These are phyloP conservation scores for Aporophyla lueneburgensis DNA, from an alignment of 2,888 invertebrate genomes.

Conservation along the genomic window DNA sequence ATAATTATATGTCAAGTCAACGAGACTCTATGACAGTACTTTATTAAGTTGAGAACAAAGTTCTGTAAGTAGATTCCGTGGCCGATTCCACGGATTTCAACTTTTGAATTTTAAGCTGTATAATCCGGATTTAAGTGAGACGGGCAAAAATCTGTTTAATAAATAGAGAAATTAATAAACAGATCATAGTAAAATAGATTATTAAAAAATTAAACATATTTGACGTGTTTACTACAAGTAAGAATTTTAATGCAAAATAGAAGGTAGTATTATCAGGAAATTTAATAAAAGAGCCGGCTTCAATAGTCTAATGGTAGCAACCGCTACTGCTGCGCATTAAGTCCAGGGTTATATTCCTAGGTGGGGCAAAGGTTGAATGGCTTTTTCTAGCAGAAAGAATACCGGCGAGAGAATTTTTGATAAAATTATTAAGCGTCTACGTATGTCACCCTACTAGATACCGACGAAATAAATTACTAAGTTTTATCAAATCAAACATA, in stretches of 20 bases:
- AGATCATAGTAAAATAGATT: not conserved
- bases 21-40: constrained; percentile 44
- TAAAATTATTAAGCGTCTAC: too few species aligned
- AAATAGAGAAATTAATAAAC: constrained; percentile 5
- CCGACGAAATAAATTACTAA: too few species aligned
- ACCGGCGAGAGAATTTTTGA: too few species aligned
- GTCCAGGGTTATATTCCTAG: too few species aligned
- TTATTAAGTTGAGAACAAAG: constrained; percentile 47
- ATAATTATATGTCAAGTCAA: constrained; percentile 55
- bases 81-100: constrained; percentile 46
- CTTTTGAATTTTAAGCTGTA: constrained; percentile 41
- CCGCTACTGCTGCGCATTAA: too few species aligned
- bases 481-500: too few species aligned
- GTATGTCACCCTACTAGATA: too few species aligned
- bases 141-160: constrained; percentile 21
- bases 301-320: too few species aligned
- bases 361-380: too few species aligned
- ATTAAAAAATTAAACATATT: too few species aligned
- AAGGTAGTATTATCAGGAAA: not conserved
- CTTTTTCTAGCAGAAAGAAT: too few species aligned
- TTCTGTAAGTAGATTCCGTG: constrained; percentile 51
- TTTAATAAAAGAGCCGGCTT: not conserved
- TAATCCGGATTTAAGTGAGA: constrained; percentile 27
- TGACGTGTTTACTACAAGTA: too few species aligned
- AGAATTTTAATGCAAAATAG: not conserved